These are phyloP conservation scores for Sebastes glaucus DNA, from an alignment of 2,797 vertebrate genomes.

Conservation along the genomic window DNA sequence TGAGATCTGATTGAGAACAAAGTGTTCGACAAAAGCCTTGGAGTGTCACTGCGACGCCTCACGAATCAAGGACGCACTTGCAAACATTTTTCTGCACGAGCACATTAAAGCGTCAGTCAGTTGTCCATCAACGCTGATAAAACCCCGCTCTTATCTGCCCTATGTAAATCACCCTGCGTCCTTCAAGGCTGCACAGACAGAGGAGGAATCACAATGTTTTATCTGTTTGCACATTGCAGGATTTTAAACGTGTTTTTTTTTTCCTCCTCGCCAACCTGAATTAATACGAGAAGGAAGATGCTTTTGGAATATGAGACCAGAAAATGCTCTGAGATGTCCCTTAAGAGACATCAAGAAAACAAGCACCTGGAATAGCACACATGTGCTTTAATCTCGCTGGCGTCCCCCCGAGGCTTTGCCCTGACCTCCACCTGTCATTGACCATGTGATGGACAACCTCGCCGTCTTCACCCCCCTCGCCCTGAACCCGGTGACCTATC, in stretches of 20 bases:
- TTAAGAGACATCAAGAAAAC: not conserved
- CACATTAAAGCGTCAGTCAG: conserved; percentile 3
- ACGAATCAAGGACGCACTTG: conserved; percentile 1
- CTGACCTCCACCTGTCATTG: conserved; percentile 54
- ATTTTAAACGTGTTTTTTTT: conserved; percentile 1
- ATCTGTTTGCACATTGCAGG: not conserved
- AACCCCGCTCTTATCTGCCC: conserved; percentile 37
- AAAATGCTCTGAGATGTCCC: conserved; percentile 8
- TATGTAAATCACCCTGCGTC: conserved; percentile 20
- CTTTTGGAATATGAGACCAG: not conserved
- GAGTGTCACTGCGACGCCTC: not conserved
- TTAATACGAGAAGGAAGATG: not conserved
- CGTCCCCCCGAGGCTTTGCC: conserved; percentile 17
- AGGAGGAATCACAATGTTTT: not conserved
- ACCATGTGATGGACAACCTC: conserved; percentile 1
- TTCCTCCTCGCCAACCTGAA: not conserved
- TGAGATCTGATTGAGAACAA: not conserved
- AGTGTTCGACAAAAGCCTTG: not conserved
- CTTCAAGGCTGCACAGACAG: conserved; percentile 28
- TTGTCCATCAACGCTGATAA: conserved; percentile 42
- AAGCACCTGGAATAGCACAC: conserved; percentile 4
- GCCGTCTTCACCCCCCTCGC: not conserved
- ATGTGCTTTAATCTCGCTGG: conserved; percentile 2
- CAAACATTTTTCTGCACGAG: conserved; percentile 6
- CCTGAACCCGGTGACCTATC: conserved; percentile 7